Evolutionary conservation across 2,797 vertebrate species (phyloP).

Genomic region (Trematomus bernacchii): DNA sequence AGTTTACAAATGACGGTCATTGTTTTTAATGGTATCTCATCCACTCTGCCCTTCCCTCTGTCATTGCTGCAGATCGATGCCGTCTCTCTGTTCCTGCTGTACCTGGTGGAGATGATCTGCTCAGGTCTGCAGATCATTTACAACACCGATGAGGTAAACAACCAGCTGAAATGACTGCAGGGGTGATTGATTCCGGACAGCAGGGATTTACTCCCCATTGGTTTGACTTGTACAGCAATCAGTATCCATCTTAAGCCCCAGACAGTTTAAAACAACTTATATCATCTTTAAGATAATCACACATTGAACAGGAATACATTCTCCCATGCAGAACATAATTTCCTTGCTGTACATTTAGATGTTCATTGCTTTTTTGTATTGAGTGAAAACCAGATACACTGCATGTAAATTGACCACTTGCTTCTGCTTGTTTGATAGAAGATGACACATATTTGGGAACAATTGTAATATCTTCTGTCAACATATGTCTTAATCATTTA

Average conservation of each 20-base stretch:
- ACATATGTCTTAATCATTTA: neutral
- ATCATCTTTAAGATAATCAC: neutral
- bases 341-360: neutral
- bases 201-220: slow-evolving; percentile 25
- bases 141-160: slow-evolving; percentile 96
- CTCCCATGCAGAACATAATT: neutral
- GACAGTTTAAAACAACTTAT: neutral
- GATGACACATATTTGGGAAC: no score
- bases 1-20: slow-evolving; percentile 19
- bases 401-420: neutral
- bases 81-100: slow-evolving; percentile 93
- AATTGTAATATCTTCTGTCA: no score
- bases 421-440: no score
- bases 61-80: slow-evolving; percentile 89
- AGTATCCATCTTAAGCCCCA: neutral
- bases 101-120: slow-evolving; percentile 98
- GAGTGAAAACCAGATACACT: neutral
- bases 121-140: slow-evolving; percentile 97
- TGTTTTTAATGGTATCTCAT: slow-evolving; percentile 15
- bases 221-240: slow-evolving; percentile 25
- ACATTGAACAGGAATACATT: neutral
- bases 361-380: neutral
- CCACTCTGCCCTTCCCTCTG: slow-evolving; percentile 11
- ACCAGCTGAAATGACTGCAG: slow-evolving; percentile 17
- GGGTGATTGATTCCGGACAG: slow-evolving; percentile 27